Conservation (phyloP, 2,888 invertebrate species). For the Stomorhina lunata region DNA sequence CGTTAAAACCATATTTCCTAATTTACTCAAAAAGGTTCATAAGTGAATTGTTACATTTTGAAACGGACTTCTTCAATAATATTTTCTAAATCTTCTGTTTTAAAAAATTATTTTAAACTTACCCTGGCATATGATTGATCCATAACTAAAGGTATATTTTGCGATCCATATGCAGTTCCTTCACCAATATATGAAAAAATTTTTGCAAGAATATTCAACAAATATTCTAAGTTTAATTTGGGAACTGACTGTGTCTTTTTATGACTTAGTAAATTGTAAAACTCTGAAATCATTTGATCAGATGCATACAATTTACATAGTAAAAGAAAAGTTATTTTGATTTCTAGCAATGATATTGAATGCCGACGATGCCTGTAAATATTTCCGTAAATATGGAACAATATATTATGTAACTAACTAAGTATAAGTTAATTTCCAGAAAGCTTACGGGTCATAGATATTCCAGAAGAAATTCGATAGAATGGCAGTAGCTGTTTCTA, state of each 20-base stretch:
- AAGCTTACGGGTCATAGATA: constrained; percentile 78
- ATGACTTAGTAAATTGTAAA: constrained; percentile 74
- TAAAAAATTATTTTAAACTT: constrained; percentile 50
- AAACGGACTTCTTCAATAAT: no score
- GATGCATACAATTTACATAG: constrained; percentile 75
- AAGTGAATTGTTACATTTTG: no score
- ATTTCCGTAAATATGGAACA: not conserved
- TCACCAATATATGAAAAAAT: constrained; percentile 78
- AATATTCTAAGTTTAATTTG: constrained; percentile 75
- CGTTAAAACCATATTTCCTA: no score
- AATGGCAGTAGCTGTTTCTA: constrained; percentile 74
- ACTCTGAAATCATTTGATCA: constrained; percentile 74
- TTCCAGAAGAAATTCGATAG: constrained; percentile 79
- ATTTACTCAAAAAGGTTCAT: no score
- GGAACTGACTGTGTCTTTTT: constrained; percentile 74
- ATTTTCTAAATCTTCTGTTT: not conserved
- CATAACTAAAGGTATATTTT: constrained; percentile 73
- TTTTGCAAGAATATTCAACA: constrained; percentile 75
- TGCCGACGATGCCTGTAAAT: constrained; percentile 73
- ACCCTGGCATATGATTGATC: constrained; percentile 76
- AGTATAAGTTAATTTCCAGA: not conserved
- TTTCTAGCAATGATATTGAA: constrained; percentile 77
- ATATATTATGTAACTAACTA: not conserved
- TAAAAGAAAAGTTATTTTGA: constrained; percentile 77
- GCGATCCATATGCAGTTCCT: constrained; percentile 74